These are phyloP conservation scores for Semnornis frantzii DNA, from an alignment of 2,113 vertebrate species.

Conservation along the genomic window DNA sequence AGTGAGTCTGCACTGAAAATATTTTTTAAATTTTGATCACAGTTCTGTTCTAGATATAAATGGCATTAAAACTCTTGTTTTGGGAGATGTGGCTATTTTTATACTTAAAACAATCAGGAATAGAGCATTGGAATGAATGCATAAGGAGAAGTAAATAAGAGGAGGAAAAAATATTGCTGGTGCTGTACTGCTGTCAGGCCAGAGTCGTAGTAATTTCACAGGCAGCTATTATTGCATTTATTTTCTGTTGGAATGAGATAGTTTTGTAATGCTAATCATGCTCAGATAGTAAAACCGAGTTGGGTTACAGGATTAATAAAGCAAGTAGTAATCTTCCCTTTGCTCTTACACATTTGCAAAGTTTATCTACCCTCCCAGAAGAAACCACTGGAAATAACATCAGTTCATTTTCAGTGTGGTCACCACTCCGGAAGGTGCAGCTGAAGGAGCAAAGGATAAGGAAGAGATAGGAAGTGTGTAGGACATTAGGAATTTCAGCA, in stretches of 20 bases:
- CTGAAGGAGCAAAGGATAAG: background rate
- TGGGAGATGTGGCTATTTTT: background rate
- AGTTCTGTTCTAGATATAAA: background rate
- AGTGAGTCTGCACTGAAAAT: background rate
- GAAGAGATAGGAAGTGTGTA: background rate
- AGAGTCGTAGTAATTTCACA: background rate
- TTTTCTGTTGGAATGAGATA: conserved; percentile 14
- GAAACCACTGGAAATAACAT: background rate
- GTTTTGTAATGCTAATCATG: conserved; percentile 22
- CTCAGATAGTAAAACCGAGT: background rate
- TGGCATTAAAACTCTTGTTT: background rate
- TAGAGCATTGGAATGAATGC: background rate
- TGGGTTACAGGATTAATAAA: background rate
- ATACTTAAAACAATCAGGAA: background rate
- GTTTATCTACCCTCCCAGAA: background rate
- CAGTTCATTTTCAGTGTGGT: background rate
- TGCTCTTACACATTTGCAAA: background rate
- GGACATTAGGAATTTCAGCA: background rate
- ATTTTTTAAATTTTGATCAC: background rate
- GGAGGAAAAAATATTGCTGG: rapidly evolving
- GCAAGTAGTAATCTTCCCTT: background rate
- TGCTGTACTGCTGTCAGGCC: background rate
- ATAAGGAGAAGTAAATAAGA: background rate
- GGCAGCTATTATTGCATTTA: conserved; percentile 5
- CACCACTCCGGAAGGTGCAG: background rate